Evolutionary conservation across 2,113 vertebrate genomes (phyloP), one percentile per base, ranked within the genome.

Genomic region (Lates calcarifer): DNA sequence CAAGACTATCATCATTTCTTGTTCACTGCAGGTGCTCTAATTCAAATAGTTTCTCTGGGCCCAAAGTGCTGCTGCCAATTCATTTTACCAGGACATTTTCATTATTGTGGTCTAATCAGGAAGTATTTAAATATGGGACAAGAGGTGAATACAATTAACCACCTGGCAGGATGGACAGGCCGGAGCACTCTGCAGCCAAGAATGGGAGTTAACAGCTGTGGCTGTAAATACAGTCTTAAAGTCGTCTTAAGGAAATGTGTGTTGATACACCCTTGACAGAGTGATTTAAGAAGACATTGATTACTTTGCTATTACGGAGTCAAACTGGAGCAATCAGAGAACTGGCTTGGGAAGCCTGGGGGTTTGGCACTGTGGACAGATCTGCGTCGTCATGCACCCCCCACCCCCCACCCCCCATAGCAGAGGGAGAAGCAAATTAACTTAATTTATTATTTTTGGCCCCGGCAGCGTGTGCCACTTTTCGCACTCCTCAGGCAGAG

Each of bases 391-490:
- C 83, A 63, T 64, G 47, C 77, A 74, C 66, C 79, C 26, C 56
- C 61, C 39, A 71, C 69, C 75, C 17, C 39, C 73, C 74, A 66
- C 77, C 58, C 55, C 77, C 80, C 68, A 73, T 70, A 79, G 77
- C 73, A 85, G 73, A 90, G 73, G 17, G 79, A 90, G 90, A 85
- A 83, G 85, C 82, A 92, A 92, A 94, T 90, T 87, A 79, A 89
- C 74, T 90, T 90, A 87, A 93, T 92, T 87, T 94, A 91, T 95
- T 95, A 91, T 91, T 92, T 92, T 92, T 94, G 93, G 93, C 94
- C 78, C 74, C 11, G 2, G 68, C 69, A 28, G 69, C 70, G 4
- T 81, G 80, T 89, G 84, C 77, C 91, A 81, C 81, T 85, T 87
- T 87, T 91, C 66, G n/a, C 87, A 89, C 88, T 81, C 87, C 72